Evolutionary conservation across 2,888 invertebrate species (phyloP), one percentile per base, ranked within the genome.

Genomic region (Trissolcus japonicus): DNA sequence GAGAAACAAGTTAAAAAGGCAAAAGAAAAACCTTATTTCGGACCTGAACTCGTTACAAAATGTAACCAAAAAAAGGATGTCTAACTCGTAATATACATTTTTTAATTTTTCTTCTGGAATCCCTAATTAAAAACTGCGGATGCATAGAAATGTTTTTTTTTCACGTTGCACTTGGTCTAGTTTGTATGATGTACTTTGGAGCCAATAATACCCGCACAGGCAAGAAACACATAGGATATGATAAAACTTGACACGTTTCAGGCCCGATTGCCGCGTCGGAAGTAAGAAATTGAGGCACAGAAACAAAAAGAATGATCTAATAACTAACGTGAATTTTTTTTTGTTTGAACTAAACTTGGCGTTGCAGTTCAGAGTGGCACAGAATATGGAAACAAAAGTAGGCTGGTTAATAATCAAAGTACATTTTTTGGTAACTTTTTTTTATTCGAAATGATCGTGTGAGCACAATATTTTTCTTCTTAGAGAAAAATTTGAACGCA

Each of bases 401-500:
- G 35, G 35, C 35, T 35, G 35, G 6, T 35, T 35, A 35, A 35
- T 35, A 35, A 60, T 60, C 53, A 54, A 54, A 68, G 29, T 68
- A 35, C 55, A 56, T 48, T 69, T 48, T 69, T 53, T 53, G 59
- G 43, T 54, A 60, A 60, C 60, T 62, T 51, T 16, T 29, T 43
- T 40, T 25, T 41, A 48, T 57, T 69, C 62, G 61, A 66, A 66
- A 69, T 57, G 69, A 57, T 55, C 66, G 65, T 55, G 69, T 66
- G 66, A 66, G 63, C 54, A 62, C 55, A 54, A 67, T 55, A 48
- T 65, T 65, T 73, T 54, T 67, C 43, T 73, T 68, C 46, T 41
- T 48, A 21, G 59, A 63, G 51, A 46, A 65, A 65, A 57, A 61
- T 71, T 71, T 59, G 19, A 57, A 35, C 65, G 74, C 74, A 78